Conservation (phyloP, 1,140 invertebrate species). For the Phenacoccus solenopsis region DNA sequence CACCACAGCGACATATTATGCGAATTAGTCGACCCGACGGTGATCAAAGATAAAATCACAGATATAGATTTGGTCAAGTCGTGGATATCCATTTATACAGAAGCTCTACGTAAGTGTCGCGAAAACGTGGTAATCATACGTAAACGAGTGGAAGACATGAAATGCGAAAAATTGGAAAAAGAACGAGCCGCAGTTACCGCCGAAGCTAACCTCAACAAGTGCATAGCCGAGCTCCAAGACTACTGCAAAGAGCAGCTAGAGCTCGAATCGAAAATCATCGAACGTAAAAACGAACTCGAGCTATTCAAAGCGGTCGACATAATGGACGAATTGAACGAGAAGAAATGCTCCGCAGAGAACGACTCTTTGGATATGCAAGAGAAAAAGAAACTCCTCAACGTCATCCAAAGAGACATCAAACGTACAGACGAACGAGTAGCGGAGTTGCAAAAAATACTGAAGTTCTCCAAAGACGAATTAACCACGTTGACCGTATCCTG, state of each 20-base stretch:
- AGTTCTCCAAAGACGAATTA: background rate
- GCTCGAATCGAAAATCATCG: background rate
- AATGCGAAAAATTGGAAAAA: background rate
- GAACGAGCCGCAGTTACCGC: background rate
- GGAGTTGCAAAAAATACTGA: background rate
- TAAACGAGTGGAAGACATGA: background rate
- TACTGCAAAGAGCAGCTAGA: background rate
- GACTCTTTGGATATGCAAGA: background rate
- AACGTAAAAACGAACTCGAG: constrained; percentile 9
- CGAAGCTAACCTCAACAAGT: background rate
- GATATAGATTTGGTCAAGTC: background rate
- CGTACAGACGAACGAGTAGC: background rate
- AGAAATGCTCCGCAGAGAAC: background rate
- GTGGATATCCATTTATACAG: background rate
- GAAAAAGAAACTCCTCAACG: background rate
- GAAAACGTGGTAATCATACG: background rate
- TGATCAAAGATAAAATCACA: background rate
- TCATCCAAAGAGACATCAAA: background rate
- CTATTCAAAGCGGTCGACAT: background rate
- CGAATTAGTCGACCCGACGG: background rate
- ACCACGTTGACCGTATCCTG: background rate
- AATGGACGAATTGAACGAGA: background rate
- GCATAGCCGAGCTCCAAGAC: background rate
- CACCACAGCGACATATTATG: constrained; percentile 6
- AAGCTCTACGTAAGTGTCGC: background rate